Percentiles rank a stretch among this genome's conserved stretches.
Evolutionary conservation across 2,113 vertebrate genomes (phyloP).

Genomic region (Columba janthina): DNA sequence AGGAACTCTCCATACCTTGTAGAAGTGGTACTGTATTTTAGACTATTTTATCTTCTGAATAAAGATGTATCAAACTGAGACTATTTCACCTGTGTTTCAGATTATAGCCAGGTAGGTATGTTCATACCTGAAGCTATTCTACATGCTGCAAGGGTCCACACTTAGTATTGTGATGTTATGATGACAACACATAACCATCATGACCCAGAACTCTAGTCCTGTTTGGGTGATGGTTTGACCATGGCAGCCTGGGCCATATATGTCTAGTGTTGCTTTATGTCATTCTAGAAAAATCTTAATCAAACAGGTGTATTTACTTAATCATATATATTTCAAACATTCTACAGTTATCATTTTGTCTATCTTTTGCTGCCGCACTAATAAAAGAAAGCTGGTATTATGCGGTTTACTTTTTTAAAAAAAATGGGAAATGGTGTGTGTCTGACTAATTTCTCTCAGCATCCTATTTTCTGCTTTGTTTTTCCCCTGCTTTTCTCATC

Average conservation of each 20-base stretch:
- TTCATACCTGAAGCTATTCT: not conserved
- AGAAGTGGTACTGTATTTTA: not conserved
- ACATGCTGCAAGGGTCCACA: not conserved
- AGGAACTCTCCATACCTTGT: not conserved
- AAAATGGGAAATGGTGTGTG: not conserved
- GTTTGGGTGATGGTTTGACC: not conserved
- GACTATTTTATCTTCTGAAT: not conserved
- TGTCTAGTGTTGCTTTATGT: not conserved
- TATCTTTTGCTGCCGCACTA: not conserved
- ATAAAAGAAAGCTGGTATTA: not conserved
- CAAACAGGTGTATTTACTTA: not conserved
- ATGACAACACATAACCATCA: not conserved
- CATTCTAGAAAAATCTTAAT: not conserved
- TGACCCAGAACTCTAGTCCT: not conserved
- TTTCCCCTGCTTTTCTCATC: not conserved
- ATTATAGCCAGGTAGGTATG: not conserved
- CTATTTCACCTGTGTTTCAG: not conserved
- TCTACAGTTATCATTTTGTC: not conserved
- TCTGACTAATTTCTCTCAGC: not conserved
- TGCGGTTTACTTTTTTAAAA: not conserved
- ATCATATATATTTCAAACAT: not conserved
- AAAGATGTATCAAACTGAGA: not conserved
- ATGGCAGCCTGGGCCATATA: not conserved
- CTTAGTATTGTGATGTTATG: not conserved
- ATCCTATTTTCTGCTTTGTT: not conserved